Percentiles rank a stretch among this genome's conserved stretches.
These are phyloP conservation scores for Metellina segmentata DNA, from an alignment of 2,888 invertebrate species.

Conservation along the genomic window DNA sequence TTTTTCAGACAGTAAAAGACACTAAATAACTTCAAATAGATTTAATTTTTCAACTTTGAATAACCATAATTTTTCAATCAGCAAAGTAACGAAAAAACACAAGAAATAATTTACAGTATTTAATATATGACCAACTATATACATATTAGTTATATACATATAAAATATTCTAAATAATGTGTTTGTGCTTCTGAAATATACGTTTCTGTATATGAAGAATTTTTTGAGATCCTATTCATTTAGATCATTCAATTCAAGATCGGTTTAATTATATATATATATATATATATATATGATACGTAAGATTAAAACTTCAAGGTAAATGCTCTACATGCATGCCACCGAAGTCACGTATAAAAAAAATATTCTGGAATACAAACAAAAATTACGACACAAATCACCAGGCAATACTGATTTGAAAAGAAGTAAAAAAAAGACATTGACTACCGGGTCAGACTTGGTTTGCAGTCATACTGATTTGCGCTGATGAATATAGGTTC, in stretches of 20 bases:
- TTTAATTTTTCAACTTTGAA: conserved; percentile 51
- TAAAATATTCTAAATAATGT: conserved; percentile 65
- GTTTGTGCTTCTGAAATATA: conserved; percentile 39
- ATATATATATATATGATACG: not conserved
- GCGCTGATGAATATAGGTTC: too few relatives aligned
- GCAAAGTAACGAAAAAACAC: conserved; percentile 33
- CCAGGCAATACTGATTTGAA: too few relatives aligned
- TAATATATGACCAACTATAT: conserved; percentile 44
- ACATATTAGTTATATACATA: conserved; percentile 60
- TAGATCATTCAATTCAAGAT: not conserved
- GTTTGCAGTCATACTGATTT: too few relatives aligned
- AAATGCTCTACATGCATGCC: too few relatives aligned
- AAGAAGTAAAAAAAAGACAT: too few relatives aligned
- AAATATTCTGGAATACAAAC: too few relatives aligned
- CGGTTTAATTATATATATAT: not conserved
- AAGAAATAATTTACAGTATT: conserved; percentile 39
- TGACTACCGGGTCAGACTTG: too few relatives aligned
- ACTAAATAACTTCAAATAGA: conserved; percentile 54
- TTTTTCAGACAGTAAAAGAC: not conserved
- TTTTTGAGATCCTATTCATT: conserved; percentile 6
- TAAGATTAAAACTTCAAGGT: too few relatives aligned
- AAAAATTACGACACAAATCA: too few relatives aligned
- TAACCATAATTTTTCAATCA: conserved; percentile 45
- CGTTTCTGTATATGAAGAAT: not conserved
- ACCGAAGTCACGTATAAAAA: too few relatives aligned